Evolutionary conservation across 2,113 vertebrate genomes (phyloP).

Genomic region (Lates calcarifer): DNA sequence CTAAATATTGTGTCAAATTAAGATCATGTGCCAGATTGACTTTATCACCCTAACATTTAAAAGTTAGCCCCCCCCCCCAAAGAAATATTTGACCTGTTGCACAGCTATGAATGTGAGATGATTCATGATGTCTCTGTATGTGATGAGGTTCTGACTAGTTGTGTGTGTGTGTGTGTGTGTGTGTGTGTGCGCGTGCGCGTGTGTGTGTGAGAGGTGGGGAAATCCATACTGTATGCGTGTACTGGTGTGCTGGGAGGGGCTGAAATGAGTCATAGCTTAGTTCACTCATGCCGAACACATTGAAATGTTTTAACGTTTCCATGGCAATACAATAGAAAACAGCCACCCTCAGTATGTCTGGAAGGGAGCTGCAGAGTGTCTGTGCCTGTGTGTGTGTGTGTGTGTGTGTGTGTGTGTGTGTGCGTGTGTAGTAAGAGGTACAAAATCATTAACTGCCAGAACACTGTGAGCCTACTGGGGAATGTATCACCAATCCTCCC

Average conservation of each 20-base stretch:
- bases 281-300: slow-evolving; percentile 77
- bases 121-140: slow-evolving; percentile 22
- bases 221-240: slow-evolving; percentile 39
- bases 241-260: slow-evolving; percentile 71
- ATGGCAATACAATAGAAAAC: slow-evolving; percentile 78
- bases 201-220: slow-evolving; percentile 16
- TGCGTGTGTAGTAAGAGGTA: slow-evolving; percentile 32
- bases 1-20: slow-evolving; percentile 11
- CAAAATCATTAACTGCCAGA: slow-evolving; percentile 67
- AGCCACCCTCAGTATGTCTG: slow-evolving; percentile 56
- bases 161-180: slow-evolving; percentile 12
- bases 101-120: slow-evolving; percentile 12
- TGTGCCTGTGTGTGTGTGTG: slow-evolving; percentile 14
- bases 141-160: slow-evolving; percentile 7
- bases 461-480: slow-evolving; percentile 50
- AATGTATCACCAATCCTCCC: slow-evolving; percentile 57
- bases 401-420: slow-evolving; percentile 29
- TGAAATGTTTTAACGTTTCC: slow-evolving; percentile 83
- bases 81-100: slow-evolving; percentile 3
- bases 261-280: slow-evolving; percentile 79
- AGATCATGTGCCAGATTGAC: neutral
- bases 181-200: slow-evolving; percentile 16
- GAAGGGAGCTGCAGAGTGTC: slow-evolving; percentile 20
- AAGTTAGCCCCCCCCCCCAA: neutral
- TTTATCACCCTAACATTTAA: neutral